These are phyloP conservation scores for Hippocampus abdominalis DNA, from an alignment of 2,113 vertebrate species.

Conservation along the genomic window DNA sequence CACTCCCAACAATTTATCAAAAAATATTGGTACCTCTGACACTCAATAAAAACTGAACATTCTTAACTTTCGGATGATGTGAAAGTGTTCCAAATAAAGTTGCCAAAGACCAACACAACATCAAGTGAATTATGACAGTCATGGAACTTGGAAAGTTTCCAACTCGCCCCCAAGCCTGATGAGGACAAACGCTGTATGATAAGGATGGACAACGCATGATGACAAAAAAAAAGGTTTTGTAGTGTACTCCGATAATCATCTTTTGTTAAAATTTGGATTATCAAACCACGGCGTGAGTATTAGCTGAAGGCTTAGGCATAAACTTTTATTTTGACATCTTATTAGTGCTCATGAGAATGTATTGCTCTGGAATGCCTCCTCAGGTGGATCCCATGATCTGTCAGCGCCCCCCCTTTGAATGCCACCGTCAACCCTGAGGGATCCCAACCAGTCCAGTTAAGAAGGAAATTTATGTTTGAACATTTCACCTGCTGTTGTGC, in stretches of 20 bases:
- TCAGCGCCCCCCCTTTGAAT: too few species aligned
- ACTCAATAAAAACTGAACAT: not conserved
- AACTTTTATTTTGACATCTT: conserved; percentile 6
- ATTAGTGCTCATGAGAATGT: conserved; percentile 33
- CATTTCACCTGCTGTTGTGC: not conserved
- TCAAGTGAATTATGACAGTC: not conserved
- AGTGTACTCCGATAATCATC: not conserved
- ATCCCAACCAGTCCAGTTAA: not conserved
- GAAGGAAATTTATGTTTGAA: not conserved
- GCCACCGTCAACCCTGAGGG: too few species aligned
- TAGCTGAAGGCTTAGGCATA: not conserved
- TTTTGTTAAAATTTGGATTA: not conserved
- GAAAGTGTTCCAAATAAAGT: not conserved
- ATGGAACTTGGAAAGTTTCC: too few species aligned
- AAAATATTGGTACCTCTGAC: not conserved
- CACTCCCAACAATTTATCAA: too few species aligned
- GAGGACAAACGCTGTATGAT: too few species aligned
- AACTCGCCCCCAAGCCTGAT: too few species aligned
- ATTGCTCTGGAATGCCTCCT: not conserved
- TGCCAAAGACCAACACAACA: not conserved
- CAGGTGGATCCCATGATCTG: too few species aligned
- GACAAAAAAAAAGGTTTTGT: not conserved
- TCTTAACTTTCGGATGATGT: not conserved
- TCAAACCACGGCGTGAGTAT: not conserved
- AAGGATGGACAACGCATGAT: too few species aligned